Conservation (phyloP, 2,888 invertebrate genomes). For the Oscheius sp. region DNA sequence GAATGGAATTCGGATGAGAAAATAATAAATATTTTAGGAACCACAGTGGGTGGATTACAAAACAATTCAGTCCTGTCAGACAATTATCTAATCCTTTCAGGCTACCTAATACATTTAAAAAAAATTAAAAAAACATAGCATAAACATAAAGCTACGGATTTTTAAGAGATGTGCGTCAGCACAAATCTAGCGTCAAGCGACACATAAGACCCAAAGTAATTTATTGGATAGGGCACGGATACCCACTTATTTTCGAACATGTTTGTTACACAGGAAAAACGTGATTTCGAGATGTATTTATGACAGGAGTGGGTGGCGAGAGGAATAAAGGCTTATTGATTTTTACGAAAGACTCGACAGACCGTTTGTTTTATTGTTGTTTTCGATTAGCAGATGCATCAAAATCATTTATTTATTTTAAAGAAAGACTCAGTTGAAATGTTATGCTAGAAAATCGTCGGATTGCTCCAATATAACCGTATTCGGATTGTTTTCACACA, state of each 20-base stretch:
- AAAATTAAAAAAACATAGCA: no score
- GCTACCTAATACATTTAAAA: no score
- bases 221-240: background rate
- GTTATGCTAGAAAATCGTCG: slow-evolving; percentile 31
- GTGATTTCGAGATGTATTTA: slow-evolving; percentile 18
- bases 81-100: no score
- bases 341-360: no score
- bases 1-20: no score
- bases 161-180: slow-evolving; percentile 2
- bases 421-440: slow-evolving; percentile 19
- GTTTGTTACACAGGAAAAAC: slow-evolving; percentile 3
- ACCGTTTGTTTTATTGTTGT: no score
- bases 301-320: background rate
- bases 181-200: slow-evolving; percentile 6
- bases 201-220: background rate
- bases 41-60: no score
- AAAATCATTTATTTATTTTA: background rate
- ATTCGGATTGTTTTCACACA: slow-evolving; percentile 16
- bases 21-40: no score
- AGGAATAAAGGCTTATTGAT: background rate
- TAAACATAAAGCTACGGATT: no score
- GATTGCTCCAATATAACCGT: slow-evolving; percentile 27
- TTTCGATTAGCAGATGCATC: background rate
- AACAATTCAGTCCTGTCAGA: no score
- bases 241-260: background rate